Conservation (phyloP, 2,797 vertebrate species). For the Myotis planiceps region DNA sequence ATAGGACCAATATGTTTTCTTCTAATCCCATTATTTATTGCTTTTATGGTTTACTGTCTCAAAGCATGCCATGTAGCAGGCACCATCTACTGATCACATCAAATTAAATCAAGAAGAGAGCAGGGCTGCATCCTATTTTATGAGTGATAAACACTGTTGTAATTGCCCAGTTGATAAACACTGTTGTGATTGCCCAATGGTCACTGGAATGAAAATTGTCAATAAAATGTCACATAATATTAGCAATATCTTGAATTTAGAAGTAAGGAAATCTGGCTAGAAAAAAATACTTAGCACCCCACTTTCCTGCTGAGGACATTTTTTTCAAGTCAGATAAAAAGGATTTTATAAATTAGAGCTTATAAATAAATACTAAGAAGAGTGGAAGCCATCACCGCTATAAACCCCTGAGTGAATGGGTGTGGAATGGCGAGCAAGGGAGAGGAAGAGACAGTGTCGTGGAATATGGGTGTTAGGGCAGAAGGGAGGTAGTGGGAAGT, state of each 20-base stretch:
- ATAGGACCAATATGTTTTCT: conserved; percentile 37
- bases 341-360: not conserved
- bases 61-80: not conserved
- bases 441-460: not conserved
- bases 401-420: not conserved
- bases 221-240: conserved; percentile 36
- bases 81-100: not conserved
- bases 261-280: conserved; percentile 1
- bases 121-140: not conserved
- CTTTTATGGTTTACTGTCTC: not conserved
- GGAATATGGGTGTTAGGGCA: not conserved
- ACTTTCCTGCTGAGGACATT: not conserved
- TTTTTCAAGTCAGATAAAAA: conserved; percentile 11
- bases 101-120: conserved; percentile 28
- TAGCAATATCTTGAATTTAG: conserved; percentile 13
- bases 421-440: not conserved
- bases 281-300: not conserved
- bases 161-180: not conserved
- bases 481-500: not conserved
- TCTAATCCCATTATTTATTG: conserved; percentile 55
- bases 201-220: conserved; percentile 26
- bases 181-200: not conserved
- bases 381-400: not conserved
- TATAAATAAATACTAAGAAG: not conserved
- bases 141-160: not conserved